A percentile compares a stretch with the other conserved stretches of the same genome.
Conservation (phyloP, 2,797 vertebrate genomes). For the Halcyon leucocephala region DNA sequence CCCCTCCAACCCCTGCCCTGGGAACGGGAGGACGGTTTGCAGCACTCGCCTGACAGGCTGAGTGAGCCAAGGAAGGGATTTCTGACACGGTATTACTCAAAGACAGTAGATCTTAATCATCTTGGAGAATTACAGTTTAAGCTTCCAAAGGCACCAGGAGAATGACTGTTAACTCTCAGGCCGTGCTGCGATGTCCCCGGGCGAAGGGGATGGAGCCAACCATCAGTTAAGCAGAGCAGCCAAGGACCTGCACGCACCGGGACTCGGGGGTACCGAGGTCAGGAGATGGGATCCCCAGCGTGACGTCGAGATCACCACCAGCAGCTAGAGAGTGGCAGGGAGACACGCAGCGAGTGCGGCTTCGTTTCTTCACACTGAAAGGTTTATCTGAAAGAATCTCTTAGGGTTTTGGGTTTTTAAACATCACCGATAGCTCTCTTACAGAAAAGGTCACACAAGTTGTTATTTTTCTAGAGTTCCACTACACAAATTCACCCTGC, state of each 20-base stretch:
- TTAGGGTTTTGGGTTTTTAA: neutral
- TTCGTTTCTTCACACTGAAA: neutral
- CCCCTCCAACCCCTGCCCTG: neutral
- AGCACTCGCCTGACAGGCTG: neutral
- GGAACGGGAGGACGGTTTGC: neutral
- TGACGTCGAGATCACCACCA: too few species aligned
- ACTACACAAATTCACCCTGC: neutral
- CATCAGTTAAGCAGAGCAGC: too few species aligned
- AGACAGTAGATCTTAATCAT: neutral
- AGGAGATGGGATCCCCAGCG: neutral
- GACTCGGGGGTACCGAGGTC: neutral
- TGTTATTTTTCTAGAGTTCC: neutral
- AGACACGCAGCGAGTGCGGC: neutral
- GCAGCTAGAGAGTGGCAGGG: neutral
- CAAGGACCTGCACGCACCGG: accelerated
- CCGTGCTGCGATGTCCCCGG: accelerated
- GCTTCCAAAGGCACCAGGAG: neutral
- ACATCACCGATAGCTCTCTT: neutral
- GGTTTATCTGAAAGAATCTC: neutral
- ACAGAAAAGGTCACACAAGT: neutral
- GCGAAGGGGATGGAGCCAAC: neutral
- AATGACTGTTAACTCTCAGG: neutral
- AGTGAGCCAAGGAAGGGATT: neutral
- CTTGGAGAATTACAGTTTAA: neutral
- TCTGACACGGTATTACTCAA: neutral